These are phyloP conservation scores for Achlya flavicornis DNA, from an alignment of 2,888 invertebrate species.

Conservation along the genomic window DNA sequence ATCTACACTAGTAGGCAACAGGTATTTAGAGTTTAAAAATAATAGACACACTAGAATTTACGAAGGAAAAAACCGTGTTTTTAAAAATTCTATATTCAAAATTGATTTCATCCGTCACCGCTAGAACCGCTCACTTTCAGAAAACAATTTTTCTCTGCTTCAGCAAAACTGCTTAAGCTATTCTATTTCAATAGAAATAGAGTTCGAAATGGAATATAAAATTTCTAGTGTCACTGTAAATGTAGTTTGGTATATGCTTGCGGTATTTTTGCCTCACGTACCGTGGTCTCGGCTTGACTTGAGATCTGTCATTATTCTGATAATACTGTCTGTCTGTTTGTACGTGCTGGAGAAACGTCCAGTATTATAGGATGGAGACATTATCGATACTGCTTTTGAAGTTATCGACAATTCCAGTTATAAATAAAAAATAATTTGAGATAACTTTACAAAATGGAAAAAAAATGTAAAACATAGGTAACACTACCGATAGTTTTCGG, in stretches of 20 bases:
- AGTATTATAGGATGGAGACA: constrained; percentile 53
- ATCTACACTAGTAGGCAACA: too few relatives aligned
- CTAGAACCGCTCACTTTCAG: constrained; percentile 19
- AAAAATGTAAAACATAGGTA: too few relatives aligned
- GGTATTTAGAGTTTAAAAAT: neutral
- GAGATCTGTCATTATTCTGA: constrained; percentile 83
- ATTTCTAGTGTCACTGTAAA: neutral
- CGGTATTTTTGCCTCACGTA: constrained; percentile 78
- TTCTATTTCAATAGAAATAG: constrained; percentile 7
- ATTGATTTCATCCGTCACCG: constrained; percentile 21
- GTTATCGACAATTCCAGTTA: neutral
- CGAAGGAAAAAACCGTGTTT: constrained; percentile 14
- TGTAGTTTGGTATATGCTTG: constrained; percentile 35
- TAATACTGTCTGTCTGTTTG: constrained; percentile 74
- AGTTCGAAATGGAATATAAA: constrained; percentile 14
- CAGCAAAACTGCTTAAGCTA: neutral
- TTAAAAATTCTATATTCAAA: constrained; percentile 20
- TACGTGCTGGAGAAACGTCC: constrained; percentile 71
- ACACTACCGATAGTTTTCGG: neutral
- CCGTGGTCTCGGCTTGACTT: constrained; percentile 53
- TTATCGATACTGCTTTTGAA: constrained; percentile 19
- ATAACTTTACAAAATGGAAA: too few relatives aligned
- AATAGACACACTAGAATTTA: neutral
- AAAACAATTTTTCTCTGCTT: constrained; percentile 10
- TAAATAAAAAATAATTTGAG: too few relatives aligned